Evolutionary conservation across 2,113 vertebrate species (phyloP), one percentile per base, ranked within the genome.

Genomic region (Odontesthes bonariensis): DNA sequence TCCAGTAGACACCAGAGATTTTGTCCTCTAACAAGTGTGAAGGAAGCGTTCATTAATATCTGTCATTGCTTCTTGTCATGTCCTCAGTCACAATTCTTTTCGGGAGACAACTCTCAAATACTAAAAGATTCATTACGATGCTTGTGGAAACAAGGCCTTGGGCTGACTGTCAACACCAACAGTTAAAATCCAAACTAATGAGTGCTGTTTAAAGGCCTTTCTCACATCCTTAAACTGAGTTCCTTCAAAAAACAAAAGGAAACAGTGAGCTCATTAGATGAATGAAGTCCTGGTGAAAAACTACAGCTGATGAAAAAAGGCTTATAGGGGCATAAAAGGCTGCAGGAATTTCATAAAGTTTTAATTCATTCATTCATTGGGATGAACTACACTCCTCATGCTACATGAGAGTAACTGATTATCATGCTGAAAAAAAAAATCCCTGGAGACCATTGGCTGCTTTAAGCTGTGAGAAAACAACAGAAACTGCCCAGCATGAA

Each of bases 231-330:
- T 49, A n/a, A 3, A 38, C 0, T 56, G 35, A 38, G 35, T 49
- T 69, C 35, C 49, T 57, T 12, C 22, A 47, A 17, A 53, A 71
- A 59, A 46, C 5, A 38, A 33, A 38, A 14, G 0, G 19, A 12
- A 33, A 66, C 3, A 49, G n/a, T 0, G 2, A 38, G 44, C 19
- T 61, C 17, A 46, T 42, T 31, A 27, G 47, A 63, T 47, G 6
- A 47, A 54, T 2, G 3, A 67, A 31, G 13, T 46, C 35, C 49
- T 27, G 56, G 35, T 38, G 35, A 10, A 75, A 69, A 79, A 76
- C 47, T 73, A 64, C 64, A 46, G 57, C n/a, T 64, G 70, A 67
- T 12, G 13, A 42, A 40, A 75, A 22, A 52, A 64, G 38, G n/a
- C 35, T 49, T 20, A 46, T 61, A 49, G 17, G 6, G 8, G 35